Percentiles rank a stretch among this genome's conserved stretches.
phyloP scores from a whole-genome alignment of 2,888 invertebrate species.

The Drosophila merina region DNA sequence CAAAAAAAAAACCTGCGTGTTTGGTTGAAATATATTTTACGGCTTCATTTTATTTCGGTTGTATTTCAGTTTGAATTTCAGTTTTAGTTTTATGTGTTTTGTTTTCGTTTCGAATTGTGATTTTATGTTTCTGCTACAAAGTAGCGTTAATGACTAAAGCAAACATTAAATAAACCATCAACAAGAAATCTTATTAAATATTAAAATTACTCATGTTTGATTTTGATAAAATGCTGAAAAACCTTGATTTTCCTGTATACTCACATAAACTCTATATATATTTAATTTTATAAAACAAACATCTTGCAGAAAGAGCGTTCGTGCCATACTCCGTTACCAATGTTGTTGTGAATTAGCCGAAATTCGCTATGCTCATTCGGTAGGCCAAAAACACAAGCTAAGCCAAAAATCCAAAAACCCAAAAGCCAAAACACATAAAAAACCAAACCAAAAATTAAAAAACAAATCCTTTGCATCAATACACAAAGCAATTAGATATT shows the following conservation, averaged over 20 bases:
- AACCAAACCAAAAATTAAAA: constrained; percentile 49
- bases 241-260: constrained; percentile 33
- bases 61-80: constrained; percentile 4
- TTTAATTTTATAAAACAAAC: constrained; percentile 74
- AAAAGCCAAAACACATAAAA: constrained; percentile 49
- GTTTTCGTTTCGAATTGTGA: constrained; percentile 10
- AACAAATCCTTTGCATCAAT: constrained; percentile 22
- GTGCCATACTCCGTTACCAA: constrained; percentile 84
- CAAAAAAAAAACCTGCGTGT: constrained; percentile 57
- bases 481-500: constrained; percentile 21
- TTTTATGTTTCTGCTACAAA: constrained; percentile 36
- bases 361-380: constrained; percentile 84
- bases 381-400: constrained; percentile 81
- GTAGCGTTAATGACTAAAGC: constrained; percentile 45
- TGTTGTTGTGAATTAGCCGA: constrained; percentile 85
- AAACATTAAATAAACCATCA: constrained; percentile 39
- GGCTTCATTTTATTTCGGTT: constrained; percentile 25
- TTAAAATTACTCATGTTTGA: constrained; percentile 30
- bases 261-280: constrained; percentile 63
- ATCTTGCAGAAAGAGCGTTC: constrained; percentile 85
- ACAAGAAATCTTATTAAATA: constrained; percentile 9
- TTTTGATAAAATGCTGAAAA: constrained; percentile 18
- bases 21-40: constrained; percentile 48
- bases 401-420: constrained; percentile 55
- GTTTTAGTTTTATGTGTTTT: neutral